Evolutionary conservation across 2,113 vertebrate species (phyloP).

Genomic region (Poeciliopsis retropinna): DNA sequence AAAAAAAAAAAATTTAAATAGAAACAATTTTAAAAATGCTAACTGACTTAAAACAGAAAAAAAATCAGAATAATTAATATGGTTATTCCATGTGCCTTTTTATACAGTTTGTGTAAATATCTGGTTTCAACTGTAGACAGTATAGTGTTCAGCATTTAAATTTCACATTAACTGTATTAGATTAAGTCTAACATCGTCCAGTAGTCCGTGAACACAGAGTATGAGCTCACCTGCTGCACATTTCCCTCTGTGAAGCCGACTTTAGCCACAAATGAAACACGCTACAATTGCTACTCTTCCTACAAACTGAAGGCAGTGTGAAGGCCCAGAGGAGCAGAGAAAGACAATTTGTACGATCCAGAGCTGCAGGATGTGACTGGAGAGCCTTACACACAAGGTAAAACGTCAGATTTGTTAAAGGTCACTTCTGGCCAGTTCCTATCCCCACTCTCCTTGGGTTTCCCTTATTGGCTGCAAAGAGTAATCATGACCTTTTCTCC

Average conservation of each 20-base stretch:
- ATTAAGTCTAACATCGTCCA: neutral
- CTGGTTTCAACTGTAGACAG: too few relatives aligned
- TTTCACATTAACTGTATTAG: too few relatives aligned
- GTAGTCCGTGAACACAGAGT: neutral
- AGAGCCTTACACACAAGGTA: conserved; percentile 43
- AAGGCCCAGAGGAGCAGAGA: conserved; percentile 24
- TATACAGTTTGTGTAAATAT: too few relatives aligned
- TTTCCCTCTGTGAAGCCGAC: neutral
- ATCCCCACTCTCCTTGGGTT: conserved; percentile 49
- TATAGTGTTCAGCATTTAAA: too few relatives aligned
- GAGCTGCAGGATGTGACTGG: conserved; percentile 37
- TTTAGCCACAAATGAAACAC: conserved; percentile 11
- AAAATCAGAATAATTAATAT: too few relatives aligned
- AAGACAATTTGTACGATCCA: conserved; percentile 21
- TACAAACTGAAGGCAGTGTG: conserved; percentile 30
- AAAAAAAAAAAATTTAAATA: too few relatives aligned
- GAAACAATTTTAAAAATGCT: too few relatives aligned
- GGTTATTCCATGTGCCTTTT: too few relatives aligned
- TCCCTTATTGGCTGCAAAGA: conserved; percentile 69
- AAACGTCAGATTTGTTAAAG: conserved; percentile 70
- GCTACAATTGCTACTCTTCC: conserved; percentile 4
- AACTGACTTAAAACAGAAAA: too few relatives aligned
- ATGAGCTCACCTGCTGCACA: neutral
- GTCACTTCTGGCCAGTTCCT: conserved; percentile 60
- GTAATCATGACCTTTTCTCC: conserved; percentile 72